These are phyloP conservation scores for Meloidogyne hapla DNA, from an alignment of 1,140 invertebrate genomes.

Conservation along the genomic window DNA sequence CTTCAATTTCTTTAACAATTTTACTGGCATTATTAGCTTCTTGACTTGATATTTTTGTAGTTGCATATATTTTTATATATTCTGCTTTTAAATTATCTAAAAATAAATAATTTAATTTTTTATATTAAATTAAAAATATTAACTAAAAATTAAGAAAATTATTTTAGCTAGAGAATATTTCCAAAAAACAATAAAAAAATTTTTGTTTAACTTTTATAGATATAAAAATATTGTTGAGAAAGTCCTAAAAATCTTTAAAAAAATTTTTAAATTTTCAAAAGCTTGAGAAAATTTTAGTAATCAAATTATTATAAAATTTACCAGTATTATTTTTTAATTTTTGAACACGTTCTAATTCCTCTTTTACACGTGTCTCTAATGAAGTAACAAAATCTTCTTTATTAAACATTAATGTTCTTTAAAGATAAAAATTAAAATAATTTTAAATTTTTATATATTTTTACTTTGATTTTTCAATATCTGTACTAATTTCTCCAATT, in stretches of 20 bases:
- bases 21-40: conserved; percentile 43
- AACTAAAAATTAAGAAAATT: too few relatives aligned
- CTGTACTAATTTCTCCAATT: conserved; percentile 44
- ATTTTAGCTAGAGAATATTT: too few relatives aligned
- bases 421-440: conserved; percentile 9
- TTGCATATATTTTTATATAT: conserved; percentile 52
- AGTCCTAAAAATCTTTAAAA: too few relatives aligned
- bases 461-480: conserved; percentile 32
- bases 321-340: conserved; percentile 44
- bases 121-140: too few relatives aligned
- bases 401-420: conserved; percentile 18
- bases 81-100: conserved; percentile 47
- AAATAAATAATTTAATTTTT: not conserved
- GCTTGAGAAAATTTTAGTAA: too few relatives aligned
- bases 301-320: not conserved
- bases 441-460: not conserved
- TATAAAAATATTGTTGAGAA: too few relatives aligned
- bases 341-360: conserved; percentile 33
- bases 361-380: conserved; percentile 39
- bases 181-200: too few relatives aligned
- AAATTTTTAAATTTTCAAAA: too few relatives aligned
- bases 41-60: conserved; percentile 41
- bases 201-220: too few relatives aligned
- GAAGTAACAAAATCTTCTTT: conserved; percentile 34
- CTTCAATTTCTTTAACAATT: conserved; percentile 39